A percentile compares a stretch with the other conserved stretches of the same genome.
Conservation (phyloP, 92 coral and sea anemone species). For the Plumapathes pennacea region DNA sequence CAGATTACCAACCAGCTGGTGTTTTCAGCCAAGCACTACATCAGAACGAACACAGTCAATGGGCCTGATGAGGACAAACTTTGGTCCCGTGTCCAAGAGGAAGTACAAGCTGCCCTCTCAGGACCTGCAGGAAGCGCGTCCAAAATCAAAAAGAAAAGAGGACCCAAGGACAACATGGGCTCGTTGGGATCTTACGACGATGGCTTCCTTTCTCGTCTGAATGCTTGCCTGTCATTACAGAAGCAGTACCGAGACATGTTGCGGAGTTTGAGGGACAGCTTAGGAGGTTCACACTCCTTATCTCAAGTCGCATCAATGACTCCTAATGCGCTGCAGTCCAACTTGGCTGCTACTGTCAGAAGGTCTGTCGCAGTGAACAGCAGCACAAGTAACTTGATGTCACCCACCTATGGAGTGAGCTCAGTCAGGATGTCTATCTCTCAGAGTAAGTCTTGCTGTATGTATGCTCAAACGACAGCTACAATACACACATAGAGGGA, state of each 20-base stretch:
- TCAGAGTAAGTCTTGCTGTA: constrained; percentile 81
- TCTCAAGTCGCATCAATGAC: constrained; percentile 55
- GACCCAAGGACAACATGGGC: constrained; percentile 62
- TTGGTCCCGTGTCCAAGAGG: constrained; percentile 86
- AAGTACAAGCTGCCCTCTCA: constrained; percentile 51
- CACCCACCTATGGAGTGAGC: constrained; percentile 57
- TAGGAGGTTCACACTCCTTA: constrained; percentile 84
- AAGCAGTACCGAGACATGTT: constrained; percentile 98
- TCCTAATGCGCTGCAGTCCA: constrained; percentile 55
- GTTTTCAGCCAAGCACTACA: constrained; percentile 70
- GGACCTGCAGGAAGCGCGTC: constrained; percentile 29
- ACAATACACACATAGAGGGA: too few species aligned
- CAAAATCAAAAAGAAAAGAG: constrained; percentile 63
- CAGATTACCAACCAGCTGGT: constrained; percentile 96
- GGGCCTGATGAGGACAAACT: constrained; percentile 80
- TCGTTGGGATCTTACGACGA: constrained; percentile 66
- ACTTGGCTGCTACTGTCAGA: constrained; percentile 36
- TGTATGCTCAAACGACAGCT: too few species aligned
- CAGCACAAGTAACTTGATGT: constrained; percentile 72
- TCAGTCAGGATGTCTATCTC: constrained; percentile 71
- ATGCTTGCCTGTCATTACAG: constrained; percentile 79
- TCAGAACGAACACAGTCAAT: constrained; percentile 56
- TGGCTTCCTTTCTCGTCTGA: constrained; percentile 78
- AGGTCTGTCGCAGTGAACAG: constrained; percentile 49
- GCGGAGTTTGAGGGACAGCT: constrained; percentile 85